Base-by-base conservation (phyloP, 1,140 invertebrate species). In the Adelges cooleyi region DNA sequence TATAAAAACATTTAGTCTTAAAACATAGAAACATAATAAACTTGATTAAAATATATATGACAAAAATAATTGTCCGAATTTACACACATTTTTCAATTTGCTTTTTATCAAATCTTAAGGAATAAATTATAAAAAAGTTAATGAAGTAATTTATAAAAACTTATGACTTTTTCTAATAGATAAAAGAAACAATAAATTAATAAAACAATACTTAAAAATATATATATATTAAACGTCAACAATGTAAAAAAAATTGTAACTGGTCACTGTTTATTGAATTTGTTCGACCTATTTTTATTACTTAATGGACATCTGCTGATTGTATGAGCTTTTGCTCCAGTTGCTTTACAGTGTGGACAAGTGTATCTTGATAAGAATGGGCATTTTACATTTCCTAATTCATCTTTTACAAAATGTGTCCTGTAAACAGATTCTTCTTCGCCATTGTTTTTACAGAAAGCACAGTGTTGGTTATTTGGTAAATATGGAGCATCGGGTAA, bases 381-480 rank as follows among this genome's bases (percentile, higher is more conserved):
- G 68, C 84, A 91, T 0, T 73, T 66, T 3, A 88, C 80, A 1
- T 76, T 75, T 0, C 85, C 85, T 10, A 78, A 74, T 0, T 70
- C 68, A 69, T 86, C 80, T 68, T 84, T 85, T 4, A 90, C 72
- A 2, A 77, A 70, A 71, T 90, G 87, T 3, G 75, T 74, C 2
- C 76, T 78, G 68, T 84, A 87, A 71, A 83, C 80, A 4, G 72
- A 70, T 6, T 76, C 73, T 1, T 79, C 73, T 69, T 86, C 83
- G 0, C 84, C 83, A 70, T 89, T 89, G 67, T 86, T 88, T 69
- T 81, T 82, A 70, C 86, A 90, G 72, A 89, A 89, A 9, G 80
- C 81, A 71, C 87, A 89, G 50, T 76, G 27, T 50, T 56, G 53
- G 20, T 62, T 48, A 62, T 62, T 62, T 62, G 56, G 56, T 33